These are phyloP conservation scores for Mamestra brassicae DNA, from an alignment of 2,888 invertebrate species.

Conservation along the genomic window DNA sequence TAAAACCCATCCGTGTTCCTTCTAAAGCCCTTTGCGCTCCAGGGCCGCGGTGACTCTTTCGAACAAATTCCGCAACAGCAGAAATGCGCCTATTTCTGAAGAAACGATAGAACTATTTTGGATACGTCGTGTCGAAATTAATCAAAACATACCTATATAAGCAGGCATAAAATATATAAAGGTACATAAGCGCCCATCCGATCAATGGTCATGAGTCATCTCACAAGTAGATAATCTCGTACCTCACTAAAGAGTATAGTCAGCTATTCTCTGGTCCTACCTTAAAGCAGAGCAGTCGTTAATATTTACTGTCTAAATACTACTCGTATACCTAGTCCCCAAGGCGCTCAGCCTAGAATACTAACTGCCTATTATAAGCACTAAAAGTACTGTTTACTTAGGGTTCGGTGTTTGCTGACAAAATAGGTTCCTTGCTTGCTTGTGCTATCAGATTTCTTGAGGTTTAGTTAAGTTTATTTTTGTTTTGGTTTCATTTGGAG, in stretches of 20 bases:
- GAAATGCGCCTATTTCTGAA: too few species aligned
- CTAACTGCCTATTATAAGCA: conserved; percentile 54
- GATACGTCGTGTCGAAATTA: too few species aligned
- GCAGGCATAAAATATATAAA: too few species aligned
- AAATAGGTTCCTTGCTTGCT: conserved; percentile 21
- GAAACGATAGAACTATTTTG: too few species aligned
- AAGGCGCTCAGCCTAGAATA: conserved; percentile 46
- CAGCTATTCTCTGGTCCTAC: conserved; percentile 1
- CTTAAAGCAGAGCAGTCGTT: conserved; percentile 24
- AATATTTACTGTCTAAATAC: conserved; percentile 58
- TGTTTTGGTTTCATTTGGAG: background rate
- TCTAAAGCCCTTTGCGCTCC: too few species aligned
- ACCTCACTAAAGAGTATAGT: background rate
- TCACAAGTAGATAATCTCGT: too few species aligned
- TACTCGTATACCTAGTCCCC: conserved; percentile 35
- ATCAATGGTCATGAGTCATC: too few species aligned
- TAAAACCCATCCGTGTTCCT: too few species aligned
- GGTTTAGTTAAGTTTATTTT: background rate
- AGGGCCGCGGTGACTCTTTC: too few species aligned
- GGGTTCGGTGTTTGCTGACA: conserved; percentile 33
- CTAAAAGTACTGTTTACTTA: conserved; percentile 41
- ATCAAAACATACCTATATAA: too few species aligned
- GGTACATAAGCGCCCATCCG: too few species aligned
- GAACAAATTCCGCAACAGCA: too few species aligned
- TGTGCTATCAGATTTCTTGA: conserved; percentile 30